Conservation (phyloP, 2,797 vertebrate species). For the Gambelia wislizenii region DNA sequence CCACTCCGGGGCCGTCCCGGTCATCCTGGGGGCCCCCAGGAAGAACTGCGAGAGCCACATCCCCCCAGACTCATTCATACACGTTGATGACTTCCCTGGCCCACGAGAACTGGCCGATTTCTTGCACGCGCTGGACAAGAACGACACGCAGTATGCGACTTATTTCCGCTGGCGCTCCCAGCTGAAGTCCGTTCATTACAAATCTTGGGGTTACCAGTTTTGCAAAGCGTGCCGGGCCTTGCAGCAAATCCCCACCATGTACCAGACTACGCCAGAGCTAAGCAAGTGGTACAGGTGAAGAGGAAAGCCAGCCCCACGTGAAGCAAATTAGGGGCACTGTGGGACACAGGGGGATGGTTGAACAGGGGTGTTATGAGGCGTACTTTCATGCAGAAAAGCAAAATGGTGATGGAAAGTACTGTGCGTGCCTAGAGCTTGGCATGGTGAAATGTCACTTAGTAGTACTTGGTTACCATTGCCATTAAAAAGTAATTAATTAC, state of each 20-base stretch:
- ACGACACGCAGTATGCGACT: constrained; percentile 12
- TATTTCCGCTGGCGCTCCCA: constrained; percentile 66
- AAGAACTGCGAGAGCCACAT: constrained; percentile 72
- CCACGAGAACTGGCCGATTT: constrained; percentile 7
- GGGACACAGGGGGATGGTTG: too few relatives aligned
- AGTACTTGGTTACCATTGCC: too few relatives aligned
- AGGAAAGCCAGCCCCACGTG: too few relatives aligned
- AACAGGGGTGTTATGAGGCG: too few relatives aligned
- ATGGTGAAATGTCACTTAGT: too few relatives aligned
- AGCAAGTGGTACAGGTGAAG: constrained; percentile 49
- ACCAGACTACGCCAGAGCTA: neutral
- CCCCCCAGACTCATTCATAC: constrained; percentile 76
- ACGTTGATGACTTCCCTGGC: constrained; percentile 36
- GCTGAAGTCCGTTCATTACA: fast-evolving
- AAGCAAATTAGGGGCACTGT: too few relatives aligned
- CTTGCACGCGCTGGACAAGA: constrained; percentile 47
- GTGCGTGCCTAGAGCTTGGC: too few relatives aligned
- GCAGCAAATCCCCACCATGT: neutral
- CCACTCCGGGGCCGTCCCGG: constrained; percentile 61
- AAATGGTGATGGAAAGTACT: too few relatives aligned
- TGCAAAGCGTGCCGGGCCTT: constrained; percentile 57
- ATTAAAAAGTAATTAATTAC: too few relatives aligned
- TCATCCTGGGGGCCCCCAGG: constrained; percentile 70
- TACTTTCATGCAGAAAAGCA: too few relatives aligned
- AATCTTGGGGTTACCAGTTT: neutral